phyloP scores from a whole-genome alignment of 2,113 vertebrate species.

The Ptilonorhynchus violaceus region DNA sequence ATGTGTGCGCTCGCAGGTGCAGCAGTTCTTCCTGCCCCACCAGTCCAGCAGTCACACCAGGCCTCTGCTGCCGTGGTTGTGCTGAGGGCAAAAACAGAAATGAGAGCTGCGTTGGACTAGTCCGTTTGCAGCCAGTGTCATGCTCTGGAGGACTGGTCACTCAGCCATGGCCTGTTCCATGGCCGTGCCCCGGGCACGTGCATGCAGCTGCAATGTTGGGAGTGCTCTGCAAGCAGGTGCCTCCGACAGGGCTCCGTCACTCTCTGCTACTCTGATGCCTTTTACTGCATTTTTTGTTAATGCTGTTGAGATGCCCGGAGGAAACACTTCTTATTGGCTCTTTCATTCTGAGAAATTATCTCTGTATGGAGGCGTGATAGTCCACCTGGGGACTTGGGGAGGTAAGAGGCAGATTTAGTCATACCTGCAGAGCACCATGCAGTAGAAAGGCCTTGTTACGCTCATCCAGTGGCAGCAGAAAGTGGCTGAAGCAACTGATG shows the following conservation, averaged over 20 bases:
- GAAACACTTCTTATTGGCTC: conserved; percentile 4
- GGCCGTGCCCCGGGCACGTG: neutral
- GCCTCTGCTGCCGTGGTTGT: neutral
- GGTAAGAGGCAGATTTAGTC: neutral
- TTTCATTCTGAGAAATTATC: conserved; percentile 5
- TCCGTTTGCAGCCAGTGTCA: neutral
- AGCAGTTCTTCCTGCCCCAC: neutral
- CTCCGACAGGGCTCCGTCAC: neutral
- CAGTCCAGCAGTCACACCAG: neutral
- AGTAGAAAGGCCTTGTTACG: neutral
- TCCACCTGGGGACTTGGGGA: neutral
- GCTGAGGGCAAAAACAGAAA: neutral
- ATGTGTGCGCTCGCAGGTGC: accelerated
- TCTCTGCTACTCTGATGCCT: neutral
- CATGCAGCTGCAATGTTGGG: neutral
- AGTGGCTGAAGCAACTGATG: neutral
- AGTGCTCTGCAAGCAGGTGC: neutral
- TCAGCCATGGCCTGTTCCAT: neutral
- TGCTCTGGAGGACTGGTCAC: neutral
- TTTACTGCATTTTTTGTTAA: conserved; percentile 1
- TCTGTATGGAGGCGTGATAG: neutral
- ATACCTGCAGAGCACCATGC: neutral
- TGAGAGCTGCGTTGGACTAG: neutral
- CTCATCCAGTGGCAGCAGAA: neutral
- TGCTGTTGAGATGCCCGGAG: conserved; percentile 18